These are phyloP conservation scores for Cricetomys ansorgei DNA, from an alignment of 2,113 vertebrate species.

Conservation along the genomic window DNA sequence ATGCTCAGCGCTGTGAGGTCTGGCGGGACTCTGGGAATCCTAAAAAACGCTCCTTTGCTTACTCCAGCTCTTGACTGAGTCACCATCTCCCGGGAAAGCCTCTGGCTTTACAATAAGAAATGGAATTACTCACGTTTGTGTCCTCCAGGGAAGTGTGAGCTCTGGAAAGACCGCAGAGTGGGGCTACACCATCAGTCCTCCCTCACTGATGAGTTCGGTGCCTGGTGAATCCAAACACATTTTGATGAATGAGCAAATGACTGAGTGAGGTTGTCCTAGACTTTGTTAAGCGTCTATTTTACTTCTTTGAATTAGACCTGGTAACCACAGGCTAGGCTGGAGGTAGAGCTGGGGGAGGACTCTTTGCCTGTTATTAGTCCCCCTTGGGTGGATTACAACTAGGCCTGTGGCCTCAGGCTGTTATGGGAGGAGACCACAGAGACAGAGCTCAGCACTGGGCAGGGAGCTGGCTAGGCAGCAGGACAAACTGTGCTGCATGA, in stretches of 20 bases:
- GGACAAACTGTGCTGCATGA: fast-evolving
- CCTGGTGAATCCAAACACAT: background rate
- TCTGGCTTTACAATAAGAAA: background rate
- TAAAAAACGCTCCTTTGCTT: background rate
- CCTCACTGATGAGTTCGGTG: background rate
- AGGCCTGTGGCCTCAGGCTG: background rate
- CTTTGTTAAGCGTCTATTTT: background rate
- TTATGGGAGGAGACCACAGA: background rate
- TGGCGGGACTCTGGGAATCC: background rate
- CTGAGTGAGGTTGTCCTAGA: background rate
- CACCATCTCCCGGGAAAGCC: background rate
- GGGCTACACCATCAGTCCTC: background rate
- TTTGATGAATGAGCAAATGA: background rate
- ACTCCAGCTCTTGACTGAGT: background rate
- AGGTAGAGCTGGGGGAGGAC: background rate
- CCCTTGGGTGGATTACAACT: background rate
- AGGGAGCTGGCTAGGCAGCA: background rate
- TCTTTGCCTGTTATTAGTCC: background rate
- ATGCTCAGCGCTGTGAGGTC: background rate
- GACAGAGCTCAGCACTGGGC: background rate
- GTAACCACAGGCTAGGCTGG: background rate
- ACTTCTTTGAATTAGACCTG: background rate
- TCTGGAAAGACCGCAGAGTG: background rate
- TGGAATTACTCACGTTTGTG: background rate
- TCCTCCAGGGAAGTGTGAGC: background rate